Evolutionary conservation across 2,888 invertebrate genomes (phyloP), one percentile per base, ranked within the genome.

Genomic region (Byasa hedistus): DNA sequence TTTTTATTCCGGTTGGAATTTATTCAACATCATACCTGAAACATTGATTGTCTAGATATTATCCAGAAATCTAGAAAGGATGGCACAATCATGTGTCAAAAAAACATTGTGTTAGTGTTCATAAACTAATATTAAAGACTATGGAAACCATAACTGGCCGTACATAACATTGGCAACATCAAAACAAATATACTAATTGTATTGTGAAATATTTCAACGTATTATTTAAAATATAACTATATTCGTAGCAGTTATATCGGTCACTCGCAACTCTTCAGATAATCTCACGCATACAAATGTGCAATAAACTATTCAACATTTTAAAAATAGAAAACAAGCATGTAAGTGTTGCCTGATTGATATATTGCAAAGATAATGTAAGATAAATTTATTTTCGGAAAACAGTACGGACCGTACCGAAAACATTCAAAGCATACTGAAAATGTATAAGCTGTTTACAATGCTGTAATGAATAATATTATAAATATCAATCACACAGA

Each of bases 51-150:
- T 68, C 72, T 68, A 75, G 65, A 64, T 65, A 69, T 69, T 70
- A 72, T 74, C 69, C 69, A 75, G 55, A 72, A 73, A 71, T 74
- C 71, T 68, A 76, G 76, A 74, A 27, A 73, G 74, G 80, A 87
- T 87, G 87, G 87, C 87, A 87, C 87, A 82, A 83, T 81, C 76
- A 76, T 82, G 83, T 86, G 85, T 86, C 82, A 76, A 78, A 73
- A 39, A 71, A 76, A 73, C 64, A 63, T 68, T 65, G 69, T 72
- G 69, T 75, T 75, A 74, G 72, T 74, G 71, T 72, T 73, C 68
- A 65, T 75, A 68, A 69, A 69, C 71, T 75, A 75, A 74, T 59
- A 69, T 71, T 71, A 71, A 68, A 57, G 70, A 74, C 79, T 81
- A 78, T 76, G 73, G 72, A 70, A 78, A 81, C 81, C 78, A 79